These are phyloP conservation scores for Xenus cinereus DNA, from an alignment of 2,113 vertebrate genomes.

Conservation along the genomic window DNA sequence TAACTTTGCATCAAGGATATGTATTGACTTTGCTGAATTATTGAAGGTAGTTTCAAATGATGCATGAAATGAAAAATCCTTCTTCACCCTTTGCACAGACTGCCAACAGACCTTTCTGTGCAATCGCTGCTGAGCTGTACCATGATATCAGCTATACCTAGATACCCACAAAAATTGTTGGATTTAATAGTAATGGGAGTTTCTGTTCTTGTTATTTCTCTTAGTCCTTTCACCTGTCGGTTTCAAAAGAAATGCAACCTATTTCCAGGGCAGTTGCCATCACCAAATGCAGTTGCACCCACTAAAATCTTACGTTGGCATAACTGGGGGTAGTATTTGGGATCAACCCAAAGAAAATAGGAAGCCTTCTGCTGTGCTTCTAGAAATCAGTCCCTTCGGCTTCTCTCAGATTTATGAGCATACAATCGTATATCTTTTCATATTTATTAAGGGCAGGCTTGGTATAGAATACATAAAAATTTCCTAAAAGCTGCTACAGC, in stretches of 20 bases:
- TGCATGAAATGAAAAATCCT: conserved; percentile 67
- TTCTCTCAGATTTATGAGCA: background rate
- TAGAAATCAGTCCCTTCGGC: background rate
- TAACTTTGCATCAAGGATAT: conserved; percentile 23
- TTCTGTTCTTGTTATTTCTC: background rate
- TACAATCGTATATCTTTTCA: background rate
- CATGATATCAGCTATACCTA: background rate
- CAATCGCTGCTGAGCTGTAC: background rate
- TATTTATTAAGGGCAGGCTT: background rate
- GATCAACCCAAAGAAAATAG: background rate
- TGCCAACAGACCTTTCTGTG: background rate
- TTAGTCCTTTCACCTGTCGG: background rate
- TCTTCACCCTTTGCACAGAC: background rate
- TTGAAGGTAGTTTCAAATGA: conserved; percentile 54
- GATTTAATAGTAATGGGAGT: background rate
- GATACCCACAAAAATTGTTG: background rate
- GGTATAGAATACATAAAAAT: background rate
- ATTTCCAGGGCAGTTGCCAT: background rate
- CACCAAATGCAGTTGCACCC: background rate
- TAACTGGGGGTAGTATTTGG: background rate
- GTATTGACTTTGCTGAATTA: conserved; percentile 61
- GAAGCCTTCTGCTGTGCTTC: background rate
- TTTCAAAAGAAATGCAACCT: background rate
- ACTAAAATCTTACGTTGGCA: accelerated
- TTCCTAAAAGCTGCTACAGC: background rate